Percentiles rank a stretch among this genome's conserved stretches.
phyloP scores from a whole-genome alignment of 2,113 vertebrate genomes.

The Geococcyx californianus region DNA sequence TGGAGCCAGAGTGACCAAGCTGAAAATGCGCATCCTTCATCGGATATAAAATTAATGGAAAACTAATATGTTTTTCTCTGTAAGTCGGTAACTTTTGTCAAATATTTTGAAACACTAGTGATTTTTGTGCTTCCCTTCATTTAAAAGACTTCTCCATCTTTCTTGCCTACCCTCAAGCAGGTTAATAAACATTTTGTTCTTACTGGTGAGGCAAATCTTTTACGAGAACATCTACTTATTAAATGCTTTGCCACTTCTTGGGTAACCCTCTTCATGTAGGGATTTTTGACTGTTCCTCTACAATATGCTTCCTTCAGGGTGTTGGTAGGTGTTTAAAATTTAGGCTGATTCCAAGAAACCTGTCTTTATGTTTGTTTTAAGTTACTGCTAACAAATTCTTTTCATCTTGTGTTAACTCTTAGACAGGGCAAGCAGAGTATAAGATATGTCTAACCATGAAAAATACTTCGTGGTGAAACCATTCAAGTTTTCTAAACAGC shows the following conservation, averaged over 20 bases:
- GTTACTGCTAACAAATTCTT: neutral
- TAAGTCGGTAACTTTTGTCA: neutral
- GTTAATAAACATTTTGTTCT: neutral
- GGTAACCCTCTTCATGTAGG: neutral
- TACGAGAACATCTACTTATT: neutral
- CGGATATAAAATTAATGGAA: neutral
- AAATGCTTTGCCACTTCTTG: neutral
- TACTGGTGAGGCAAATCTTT: neutral
- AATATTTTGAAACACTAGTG: neutral
- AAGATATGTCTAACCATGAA: neutral
- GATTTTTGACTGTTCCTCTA: neutral
- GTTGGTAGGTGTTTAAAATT: neutral
- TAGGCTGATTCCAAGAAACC: neutral
- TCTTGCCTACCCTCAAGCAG: neutral
- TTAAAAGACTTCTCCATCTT: neutral
- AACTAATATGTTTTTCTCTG: accelerated
- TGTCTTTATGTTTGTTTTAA: neutral
- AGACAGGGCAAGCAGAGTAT: neutral
- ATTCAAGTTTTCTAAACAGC: neutral
- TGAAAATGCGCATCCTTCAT: neutral
- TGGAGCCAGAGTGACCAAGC: neutral
- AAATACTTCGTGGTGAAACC: neutral
- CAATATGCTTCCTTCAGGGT: neutral
- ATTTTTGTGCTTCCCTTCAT: neutral
- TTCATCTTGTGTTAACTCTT: neutral